These are phyloP conservation scores for Jordanella pulchra DNA, from an alignment of 2,797 vertebrate genomes.

Conservation along the genomic window DNA sequence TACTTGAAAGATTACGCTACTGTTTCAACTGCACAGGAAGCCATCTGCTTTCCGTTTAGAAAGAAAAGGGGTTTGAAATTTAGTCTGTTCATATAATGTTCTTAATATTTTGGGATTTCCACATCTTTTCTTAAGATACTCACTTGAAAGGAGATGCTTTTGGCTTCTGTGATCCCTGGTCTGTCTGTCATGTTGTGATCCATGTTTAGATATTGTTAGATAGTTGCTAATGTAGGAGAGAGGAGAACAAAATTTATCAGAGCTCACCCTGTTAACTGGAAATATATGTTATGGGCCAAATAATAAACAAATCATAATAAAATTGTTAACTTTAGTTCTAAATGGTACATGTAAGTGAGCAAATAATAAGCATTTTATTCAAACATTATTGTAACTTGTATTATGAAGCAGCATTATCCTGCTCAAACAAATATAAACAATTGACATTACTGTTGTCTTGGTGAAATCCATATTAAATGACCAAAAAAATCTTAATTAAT, in stretches of 20 bases:
- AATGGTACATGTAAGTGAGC: too few relatives aligned
- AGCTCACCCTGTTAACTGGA: too few relatives aligned
- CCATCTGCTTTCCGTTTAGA: background rate
- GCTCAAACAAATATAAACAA: background rate
- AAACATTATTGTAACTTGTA: background rate
- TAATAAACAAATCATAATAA: background rate
- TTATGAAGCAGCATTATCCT: background rate
- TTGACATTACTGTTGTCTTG: background rate
- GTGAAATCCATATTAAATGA: background rate
- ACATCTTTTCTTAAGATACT: too few relatives aligned
- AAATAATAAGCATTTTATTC: too few relatives aligned
- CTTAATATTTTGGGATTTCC: too few relatives aligned
- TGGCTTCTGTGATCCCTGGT: too few relatives aligned
- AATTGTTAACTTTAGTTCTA: background rate
- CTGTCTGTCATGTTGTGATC: too few relatives aligned
- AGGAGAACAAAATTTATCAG: too few relatives aligned
- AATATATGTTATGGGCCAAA: background rate
- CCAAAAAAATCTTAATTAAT: background rate
- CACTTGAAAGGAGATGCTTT: too few relatives aligned
- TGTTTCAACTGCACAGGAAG: background rate
- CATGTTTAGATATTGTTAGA: background rate
- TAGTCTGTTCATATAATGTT: too few relatives aligned
- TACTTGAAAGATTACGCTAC: background rate
- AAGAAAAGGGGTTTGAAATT: too few relatives aligned
- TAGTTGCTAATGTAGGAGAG: background rate